A percentile compares a stretch with the other conserved stretches of the same genome.
phyloP scores from a whole-genome alignment of 2,888 invertebrate species.

The Idaea aversata region DNA sequence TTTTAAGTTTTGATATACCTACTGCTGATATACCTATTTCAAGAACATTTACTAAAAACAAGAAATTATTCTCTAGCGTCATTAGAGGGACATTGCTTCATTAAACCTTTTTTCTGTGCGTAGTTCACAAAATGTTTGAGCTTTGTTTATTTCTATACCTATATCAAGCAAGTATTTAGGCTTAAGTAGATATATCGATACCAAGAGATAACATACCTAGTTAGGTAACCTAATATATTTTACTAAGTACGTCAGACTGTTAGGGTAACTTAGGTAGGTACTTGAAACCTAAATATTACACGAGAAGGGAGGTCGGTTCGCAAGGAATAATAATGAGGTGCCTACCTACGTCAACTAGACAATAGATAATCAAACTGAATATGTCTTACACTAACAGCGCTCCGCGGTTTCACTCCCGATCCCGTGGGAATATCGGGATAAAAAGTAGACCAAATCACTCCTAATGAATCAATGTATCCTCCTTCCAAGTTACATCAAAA shows the following conservation, averaged over 20 bases:
- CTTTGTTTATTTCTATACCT: no score
- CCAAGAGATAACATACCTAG: neutral
- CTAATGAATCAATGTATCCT: no score
- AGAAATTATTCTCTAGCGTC: no score
- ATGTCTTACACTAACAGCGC: constrained; percentile 11
- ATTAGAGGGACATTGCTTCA: no score
- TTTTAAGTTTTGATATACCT: no score
- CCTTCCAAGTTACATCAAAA: no score
- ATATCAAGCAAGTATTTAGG: neutral
- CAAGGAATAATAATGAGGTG: neutral
- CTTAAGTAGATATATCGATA: neutral
- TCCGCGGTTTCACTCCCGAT: neutral
- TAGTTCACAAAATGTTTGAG: no score
- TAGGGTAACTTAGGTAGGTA: neutral
- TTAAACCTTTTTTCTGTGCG: no score
- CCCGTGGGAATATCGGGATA: no score
- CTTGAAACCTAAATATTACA: neutral
- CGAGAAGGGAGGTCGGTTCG: neutral
- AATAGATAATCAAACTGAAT: constrained; percentile 8
- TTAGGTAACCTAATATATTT: neutral
- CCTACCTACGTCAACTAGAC: neutral
- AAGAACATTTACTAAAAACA: no score
- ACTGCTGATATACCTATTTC: no score
- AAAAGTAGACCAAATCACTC: no score
- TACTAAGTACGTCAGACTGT: neutral